Evolutionary conservation across 2,113 vertebrate genomes (phyloP).

Genomic region (Melanotaenia duboulayi): DNA sequence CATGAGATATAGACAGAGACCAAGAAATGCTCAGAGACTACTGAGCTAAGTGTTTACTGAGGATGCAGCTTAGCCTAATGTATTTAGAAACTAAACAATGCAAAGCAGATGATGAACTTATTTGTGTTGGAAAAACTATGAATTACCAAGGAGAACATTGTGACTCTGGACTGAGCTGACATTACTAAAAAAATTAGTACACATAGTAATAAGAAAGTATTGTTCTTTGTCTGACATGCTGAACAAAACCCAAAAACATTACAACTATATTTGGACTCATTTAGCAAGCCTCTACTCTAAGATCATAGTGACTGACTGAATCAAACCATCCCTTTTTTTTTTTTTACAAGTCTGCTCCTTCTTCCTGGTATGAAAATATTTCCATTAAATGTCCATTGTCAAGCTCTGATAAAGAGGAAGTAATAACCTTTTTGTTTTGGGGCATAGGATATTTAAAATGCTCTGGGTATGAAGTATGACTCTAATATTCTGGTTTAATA

Average conservation of each 20-base stretch:
- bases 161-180: conserved; percentile 16
- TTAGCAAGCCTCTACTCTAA: conserved; percentile 22
- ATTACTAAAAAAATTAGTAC: conserved; percentile 18
- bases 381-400: conserved; percentile 38
- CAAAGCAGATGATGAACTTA: conserved; percentile 1
- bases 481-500: conserved; percentile 48
- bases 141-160: neutral
- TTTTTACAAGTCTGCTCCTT: conserved; percentile 16
- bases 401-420: conserved; percentile 18
- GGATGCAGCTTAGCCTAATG: neutral
- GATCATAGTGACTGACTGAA: conserved; percentile 23
- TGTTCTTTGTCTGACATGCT: neutral
- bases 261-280: conserved; percentile 4
- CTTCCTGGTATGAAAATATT: conserved; percentile 30
- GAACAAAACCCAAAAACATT: conserved; percentile 28
- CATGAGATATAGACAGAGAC: neutral
- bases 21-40: neutral
- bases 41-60: neutral
- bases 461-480: conserved; percentile 32
- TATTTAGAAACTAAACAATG: neutral
- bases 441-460: conserved; percentile 19
- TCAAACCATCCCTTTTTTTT: conserved; percentile 4
- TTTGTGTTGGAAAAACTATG: neutral
- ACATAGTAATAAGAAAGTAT: conserved; percentile 1
- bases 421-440: conserved; percentile 41